Conservation (phyloP, 2,113 vertebrate species). For the Anarrhichthys ocellatus region DNA sequence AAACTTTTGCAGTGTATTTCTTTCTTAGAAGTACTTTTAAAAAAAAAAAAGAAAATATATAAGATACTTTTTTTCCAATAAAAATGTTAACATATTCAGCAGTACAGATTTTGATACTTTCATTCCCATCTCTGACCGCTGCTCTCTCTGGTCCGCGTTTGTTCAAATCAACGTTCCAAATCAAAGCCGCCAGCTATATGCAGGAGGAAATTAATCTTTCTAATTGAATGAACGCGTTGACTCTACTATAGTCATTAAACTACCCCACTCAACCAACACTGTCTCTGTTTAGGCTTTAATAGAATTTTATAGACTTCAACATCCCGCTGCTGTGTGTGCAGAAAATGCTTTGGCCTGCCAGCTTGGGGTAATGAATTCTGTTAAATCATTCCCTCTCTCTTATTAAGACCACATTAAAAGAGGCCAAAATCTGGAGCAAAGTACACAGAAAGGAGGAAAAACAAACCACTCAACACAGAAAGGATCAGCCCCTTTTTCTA, state of each 20-base stretch:
- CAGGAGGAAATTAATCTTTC: slow-evolving; percentile 60
- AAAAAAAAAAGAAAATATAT: background rate
- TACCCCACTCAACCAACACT: slow-evolving; percentile 10
- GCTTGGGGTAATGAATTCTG: slow-evolving; percentile 72
- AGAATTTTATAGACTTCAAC: slow-evolving; percentile 63
- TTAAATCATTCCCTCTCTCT: slow-evolving; percentile 72
- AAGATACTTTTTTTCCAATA: background rate
- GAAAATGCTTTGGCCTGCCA: slow-evolving; percentile 55
- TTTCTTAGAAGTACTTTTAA: background rate
- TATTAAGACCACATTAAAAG: slow-evolving; percentile 75
- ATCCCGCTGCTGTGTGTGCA: slow-evolving; percentile 59
- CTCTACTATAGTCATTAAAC: slow-evolving; percentile 67
- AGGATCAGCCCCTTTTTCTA: slow-evolving; percentile 52
- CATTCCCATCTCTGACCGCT: slow-evolving; percentile 6
- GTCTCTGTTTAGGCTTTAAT: slow-evolving; percentile 64
- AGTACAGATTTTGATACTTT: slow-evolving; percentile 3
- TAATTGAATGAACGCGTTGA: slow-evolving; percentile 71
- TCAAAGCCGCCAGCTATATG: slow-evolving; percentile 44
- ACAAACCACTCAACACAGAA: slow-evolving; percentile 79
- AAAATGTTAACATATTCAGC: slow-evolving; percentile 5
- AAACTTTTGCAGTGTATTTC: background rate
- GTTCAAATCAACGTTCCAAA: slow-evolving; percentile 48
- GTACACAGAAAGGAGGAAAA: slow-evolving; percentile 73
- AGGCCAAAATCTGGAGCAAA: slow-evolving; percentile 77
- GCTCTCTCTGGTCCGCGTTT: slow-evolving; percentile 7